Percentiles rank a stretch among this genome's conserved stretches.
phyloP scores from a whole-genome alignment of 2,113 vertebrate genomes.

The Tympanuchus pallidicinctus region DNA sequence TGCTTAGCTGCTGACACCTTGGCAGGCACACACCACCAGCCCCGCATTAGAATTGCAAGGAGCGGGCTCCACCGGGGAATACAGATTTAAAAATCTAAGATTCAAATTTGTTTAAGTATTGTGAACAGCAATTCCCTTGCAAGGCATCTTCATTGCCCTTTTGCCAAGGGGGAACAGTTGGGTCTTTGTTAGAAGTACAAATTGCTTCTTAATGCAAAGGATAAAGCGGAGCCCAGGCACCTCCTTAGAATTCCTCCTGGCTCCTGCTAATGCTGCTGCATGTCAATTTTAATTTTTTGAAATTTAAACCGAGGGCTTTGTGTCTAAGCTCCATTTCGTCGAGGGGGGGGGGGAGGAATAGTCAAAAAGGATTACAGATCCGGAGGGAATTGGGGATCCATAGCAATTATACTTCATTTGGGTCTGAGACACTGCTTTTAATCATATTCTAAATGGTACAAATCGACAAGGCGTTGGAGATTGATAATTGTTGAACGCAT shows the following conservation, averaged over 20 bases:
- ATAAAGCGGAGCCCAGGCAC: conserved; percentile 76
- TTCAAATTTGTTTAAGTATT: conserved; percentile 83
- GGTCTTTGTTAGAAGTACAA: conserved; percentile 84
- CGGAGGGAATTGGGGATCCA: conserved; percentile 72
- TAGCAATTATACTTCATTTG: conserved; percentile 83
- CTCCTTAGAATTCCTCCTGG: conserved; percentile 82
- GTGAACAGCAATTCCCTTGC: conserved; percentile 78
- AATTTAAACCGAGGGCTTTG: conserved; percentile 85
- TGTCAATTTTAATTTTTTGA: conserved; percentile 88
- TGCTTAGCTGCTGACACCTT: conserved; percentile 81
- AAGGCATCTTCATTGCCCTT: conserved; percentile 81
- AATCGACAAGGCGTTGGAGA: conserved; percentile 75
- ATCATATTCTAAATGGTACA: conserved; percentile 76
- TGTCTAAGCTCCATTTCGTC: conserved; percentile 81
- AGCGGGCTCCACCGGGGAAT: conserved; percentile 73
- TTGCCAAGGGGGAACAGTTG: conserved; percentile 76
- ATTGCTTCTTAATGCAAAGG: conserved; percentile 85
- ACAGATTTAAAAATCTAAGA: conserved; percentile 82
- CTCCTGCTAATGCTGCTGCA: conserved; percentile 77
- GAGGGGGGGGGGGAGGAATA: conserved; percentile 78
- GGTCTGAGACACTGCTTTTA: conserved; percentile 77
- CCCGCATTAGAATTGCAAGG: conserved; percentile 78
- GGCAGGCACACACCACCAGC: conserved; percentile 73
- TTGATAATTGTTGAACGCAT: conserved; percentile 53
- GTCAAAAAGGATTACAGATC: conserved; percentile 81